These are phyloP conservation scores for Mactra quadrangularis DNA, from an alignment of 1,140 invertebrate species.

Conservation along the genomic window DNA sequence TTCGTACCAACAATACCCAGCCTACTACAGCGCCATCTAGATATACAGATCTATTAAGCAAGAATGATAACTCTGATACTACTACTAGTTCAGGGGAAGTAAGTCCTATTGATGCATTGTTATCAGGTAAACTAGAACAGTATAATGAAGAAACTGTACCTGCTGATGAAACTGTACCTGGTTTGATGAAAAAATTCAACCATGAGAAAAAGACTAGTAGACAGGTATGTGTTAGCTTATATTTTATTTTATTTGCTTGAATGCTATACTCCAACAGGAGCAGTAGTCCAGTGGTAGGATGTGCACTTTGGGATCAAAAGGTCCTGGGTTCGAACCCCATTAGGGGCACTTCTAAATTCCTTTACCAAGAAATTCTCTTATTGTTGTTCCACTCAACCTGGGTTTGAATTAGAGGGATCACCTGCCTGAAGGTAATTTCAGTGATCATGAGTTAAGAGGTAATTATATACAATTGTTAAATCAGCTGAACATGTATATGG, in stretches of 20 bases:
- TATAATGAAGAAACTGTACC: not conserved
- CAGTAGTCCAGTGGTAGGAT: too few relatives aligned
- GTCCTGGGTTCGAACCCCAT: too few relatives aligned
- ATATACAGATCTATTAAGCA: not conserved
- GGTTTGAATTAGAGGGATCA: too few relatives aligned
- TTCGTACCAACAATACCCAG: slow-evolving; percentile 7
- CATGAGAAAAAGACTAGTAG: slow-evolving; percentile 68
- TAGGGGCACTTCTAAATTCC: too few relatives aligned
- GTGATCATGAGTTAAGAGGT: too few relatives aligned
- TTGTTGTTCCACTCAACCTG: too few relatives aligned
- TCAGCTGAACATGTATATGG: too few relatives aligned
- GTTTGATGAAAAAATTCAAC: slow-evolving; percentile 64
- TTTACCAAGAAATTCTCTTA: too few relatives aligned
- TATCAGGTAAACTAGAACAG: slow-evolving; percentile 27
- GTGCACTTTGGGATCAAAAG: too few relatives aligned
- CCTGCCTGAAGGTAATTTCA: too few relatives aligned
- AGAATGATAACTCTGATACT: slow-evolving; percentile 16
- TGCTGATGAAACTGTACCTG: slow-evolving; percentile 33
- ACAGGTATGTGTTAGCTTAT: slow-evolving; percentile 51
- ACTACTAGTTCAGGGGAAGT: slow-evolving; percentile 1
- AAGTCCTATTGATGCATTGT: slow-evolving; percentile 47
- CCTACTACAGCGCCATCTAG: not conserved
- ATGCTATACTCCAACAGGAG: too few relatives aligned
- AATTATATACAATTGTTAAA: too few relatives aligned
- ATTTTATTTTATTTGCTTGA: not conserved